Evolutionary conservation across 2,888 invertebrate species (phyloP).

Genomic region (Chrysina gloriosa): DNA sequence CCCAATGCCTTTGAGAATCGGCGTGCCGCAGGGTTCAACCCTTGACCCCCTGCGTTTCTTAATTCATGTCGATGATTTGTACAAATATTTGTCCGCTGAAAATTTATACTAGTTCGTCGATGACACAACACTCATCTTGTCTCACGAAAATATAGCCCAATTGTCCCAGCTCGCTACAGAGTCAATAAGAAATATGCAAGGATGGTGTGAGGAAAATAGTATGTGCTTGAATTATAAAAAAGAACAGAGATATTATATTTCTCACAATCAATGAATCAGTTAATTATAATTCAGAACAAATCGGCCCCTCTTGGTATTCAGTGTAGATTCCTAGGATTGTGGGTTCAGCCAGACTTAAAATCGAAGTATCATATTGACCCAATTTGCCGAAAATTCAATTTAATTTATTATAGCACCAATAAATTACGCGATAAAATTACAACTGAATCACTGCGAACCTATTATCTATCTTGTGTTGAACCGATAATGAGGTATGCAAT

Average conservation of each 20-base stretch:
- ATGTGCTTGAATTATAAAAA: not conserved
- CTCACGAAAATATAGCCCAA: not conserved
- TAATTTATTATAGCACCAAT: not conserved
- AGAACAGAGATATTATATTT: not conserved
- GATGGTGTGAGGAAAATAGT: too few species aligned
- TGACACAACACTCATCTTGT: not conserved
- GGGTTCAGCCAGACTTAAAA: too few species aligned
- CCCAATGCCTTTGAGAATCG: not conserved
- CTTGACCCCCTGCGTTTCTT: not conserved
- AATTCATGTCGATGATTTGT: not conserved
- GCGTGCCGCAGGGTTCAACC: not conserved
- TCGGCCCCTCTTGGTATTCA: not conserved
- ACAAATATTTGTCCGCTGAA: not conserved
- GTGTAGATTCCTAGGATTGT: not conserved
- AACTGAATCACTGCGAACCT: not conserved
- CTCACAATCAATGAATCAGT: not conserved
- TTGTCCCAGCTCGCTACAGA: too few species aligned
- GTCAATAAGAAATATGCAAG: too few species aligned
- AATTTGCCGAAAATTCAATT: not conserved
- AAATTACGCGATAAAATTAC: not conserved
- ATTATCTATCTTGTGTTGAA: not conserved
- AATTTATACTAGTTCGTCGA: not conserved
- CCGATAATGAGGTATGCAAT: not conserved
- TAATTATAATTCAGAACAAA: not conserved
- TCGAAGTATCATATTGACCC: not conserved